Evolutionary conservation across 2,113 vertebrate genomes (phyloP).

Genomic region (Numenius arquata): DNA sequence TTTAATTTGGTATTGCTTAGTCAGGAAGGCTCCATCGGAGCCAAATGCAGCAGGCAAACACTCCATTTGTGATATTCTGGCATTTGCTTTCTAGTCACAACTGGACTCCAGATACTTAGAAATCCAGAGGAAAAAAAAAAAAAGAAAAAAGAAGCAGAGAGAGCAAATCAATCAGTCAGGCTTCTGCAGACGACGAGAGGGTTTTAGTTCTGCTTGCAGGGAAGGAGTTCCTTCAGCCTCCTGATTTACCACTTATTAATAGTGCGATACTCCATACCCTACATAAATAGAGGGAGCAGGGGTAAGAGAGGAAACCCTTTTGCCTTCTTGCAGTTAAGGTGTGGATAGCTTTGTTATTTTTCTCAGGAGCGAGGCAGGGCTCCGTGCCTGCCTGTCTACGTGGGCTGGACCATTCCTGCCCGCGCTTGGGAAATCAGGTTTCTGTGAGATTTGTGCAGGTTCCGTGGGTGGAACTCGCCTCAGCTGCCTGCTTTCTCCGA

Average conservation of each 20-base stretch:
- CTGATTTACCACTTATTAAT: background rate
- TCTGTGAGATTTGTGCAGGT: background rate
- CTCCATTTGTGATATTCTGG: background rate
- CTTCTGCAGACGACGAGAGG: background rate
- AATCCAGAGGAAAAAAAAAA: background rate
- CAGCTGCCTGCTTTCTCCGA: background rate
- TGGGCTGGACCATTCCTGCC: background rate
- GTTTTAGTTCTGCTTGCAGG: background rate
- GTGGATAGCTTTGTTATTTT: background rate
- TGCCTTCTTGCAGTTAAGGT: background rate
- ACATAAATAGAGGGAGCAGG: background rate
- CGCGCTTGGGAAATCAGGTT: background rate
- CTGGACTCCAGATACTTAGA: background rate
- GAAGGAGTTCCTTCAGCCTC: background rate
- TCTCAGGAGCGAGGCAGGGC: background rate
- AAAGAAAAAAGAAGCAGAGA: background rate
- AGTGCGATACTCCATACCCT: accelerated
- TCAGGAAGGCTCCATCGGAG: background rate
- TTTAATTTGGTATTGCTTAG: background rate
- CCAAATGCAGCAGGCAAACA: background rate
- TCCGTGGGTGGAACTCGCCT: background rate
- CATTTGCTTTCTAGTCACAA: background rate
- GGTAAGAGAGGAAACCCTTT: background rate
- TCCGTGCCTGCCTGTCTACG: background rate
- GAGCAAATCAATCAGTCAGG: background rate